Conservation (phyloP, 2,888 invertebrate species). For the Chloromyia formosa region DNA sequence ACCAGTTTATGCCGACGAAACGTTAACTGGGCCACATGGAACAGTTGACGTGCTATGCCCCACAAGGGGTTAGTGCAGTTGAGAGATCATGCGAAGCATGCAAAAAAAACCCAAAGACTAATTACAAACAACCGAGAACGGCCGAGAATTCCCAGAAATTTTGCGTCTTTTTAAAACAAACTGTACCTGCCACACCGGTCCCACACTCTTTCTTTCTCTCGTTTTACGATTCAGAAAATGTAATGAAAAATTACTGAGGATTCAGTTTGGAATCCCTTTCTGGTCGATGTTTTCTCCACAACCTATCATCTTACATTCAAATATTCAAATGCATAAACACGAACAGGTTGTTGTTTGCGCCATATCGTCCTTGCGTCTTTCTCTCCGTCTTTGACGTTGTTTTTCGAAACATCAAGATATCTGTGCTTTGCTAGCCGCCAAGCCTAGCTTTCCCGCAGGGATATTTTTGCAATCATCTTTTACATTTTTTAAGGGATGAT, state of each 20-base stretch:
- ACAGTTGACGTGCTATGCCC: too few species aligned
- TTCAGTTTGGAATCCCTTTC: background rate
- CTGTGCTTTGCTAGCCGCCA: background rate
- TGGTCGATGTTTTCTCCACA: background rate
- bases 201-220: too few species aligned
- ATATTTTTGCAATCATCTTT: constrained; percentile 7
- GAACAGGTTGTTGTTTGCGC: constrained; percentile 2
- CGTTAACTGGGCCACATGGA: too few species aligned
- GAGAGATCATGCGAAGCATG: too few species aligned
- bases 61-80: too few species aligned
- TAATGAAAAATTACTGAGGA: background rate
- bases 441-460: constrained; percentile 2
- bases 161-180: too few species aligned
- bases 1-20: too few species aligned
- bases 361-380: background rate
- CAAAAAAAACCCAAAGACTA: too few species aligned
- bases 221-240: background rate
- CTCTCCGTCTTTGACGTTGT: background rate
- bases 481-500: constrained; percentile 7
- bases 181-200: too few species aligned
- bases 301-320: background rate
- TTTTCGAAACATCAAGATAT: background rate
- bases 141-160: too few species aligned
- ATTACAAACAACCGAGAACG: too few species aligned
- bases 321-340: constrained; percentile 8